phyloP scores from a whole-genome alignment of 2,797 vertebrate genomes.

The Eulemur rubriventer region DNA sequence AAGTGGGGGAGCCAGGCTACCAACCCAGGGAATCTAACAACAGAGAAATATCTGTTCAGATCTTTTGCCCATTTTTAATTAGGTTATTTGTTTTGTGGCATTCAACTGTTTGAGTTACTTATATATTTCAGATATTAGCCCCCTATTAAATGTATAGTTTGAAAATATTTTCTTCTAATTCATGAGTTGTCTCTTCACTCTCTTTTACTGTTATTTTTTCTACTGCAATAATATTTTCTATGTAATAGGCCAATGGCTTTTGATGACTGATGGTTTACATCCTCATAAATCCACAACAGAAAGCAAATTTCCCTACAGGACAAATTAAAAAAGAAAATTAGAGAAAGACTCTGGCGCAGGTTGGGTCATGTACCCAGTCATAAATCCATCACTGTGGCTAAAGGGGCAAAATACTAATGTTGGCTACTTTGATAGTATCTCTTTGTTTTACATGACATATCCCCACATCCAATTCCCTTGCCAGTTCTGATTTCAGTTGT shows the following conservation, averaged over 20 bases:
- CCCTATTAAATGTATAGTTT: neutral
- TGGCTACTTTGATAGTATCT: neutral
- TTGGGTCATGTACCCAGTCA: neutral
- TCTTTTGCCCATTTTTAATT: neutral
- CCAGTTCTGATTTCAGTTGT: neutral
- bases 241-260: neutral
- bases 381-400: neutral
- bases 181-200: neutral
- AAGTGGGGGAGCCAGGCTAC: too few relatives aligned
- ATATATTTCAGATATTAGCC: neutral
- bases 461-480: neutral
- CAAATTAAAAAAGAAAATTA: neutral
- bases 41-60: neutral
- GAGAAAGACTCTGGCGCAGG: neutral
- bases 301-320: neutral
- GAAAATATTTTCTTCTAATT: neutral
- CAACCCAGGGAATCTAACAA: neutral
- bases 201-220: neutral
- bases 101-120: neutral
- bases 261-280: neutral
- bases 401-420: neutral
- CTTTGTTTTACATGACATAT: neutral
- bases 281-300: neutral
- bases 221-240: neutral
- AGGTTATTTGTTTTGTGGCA: neutral